phyloP scores from a whole-genome alignment of 2,113 vertebrate genomes.

The Gadus chalcogrammus region DNA sequence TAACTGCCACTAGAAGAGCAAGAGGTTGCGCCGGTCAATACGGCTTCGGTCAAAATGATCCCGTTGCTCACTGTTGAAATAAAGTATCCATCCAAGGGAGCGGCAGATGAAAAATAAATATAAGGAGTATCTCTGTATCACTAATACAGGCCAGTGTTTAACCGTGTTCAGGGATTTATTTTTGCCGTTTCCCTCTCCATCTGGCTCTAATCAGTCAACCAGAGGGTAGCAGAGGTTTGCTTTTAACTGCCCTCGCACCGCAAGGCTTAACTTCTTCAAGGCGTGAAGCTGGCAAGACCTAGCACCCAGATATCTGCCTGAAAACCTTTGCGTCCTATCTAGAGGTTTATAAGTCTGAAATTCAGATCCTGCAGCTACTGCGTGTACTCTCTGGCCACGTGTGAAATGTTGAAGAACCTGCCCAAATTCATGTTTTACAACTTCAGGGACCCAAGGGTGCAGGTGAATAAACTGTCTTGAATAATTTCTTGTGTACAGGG shows the following conservation, averaged over 20 bases:
- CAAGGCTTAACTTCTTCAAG: neutral
- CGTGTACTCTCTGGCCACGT: neutral
- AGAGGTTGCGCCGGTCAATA: conserved; percentile 12
- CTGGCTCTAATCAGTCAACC: too few relatives aligned
- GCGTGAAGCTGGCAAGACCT: neutral
- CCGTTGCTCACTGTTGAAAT: neutral
- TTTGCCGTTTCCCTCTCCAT: too few relatives aligned
- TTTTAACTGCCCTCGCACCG: neutral
- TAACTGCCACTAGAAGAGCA: conserved; percentile 27
- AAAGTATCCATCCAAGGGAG: too few relatives aligned
- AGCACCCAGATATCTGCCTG: neutral
- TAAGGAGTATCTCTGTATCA: too few relatives aligned
- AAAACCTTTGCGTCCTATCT: neutral
- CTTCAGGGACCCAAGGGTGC: neutral
- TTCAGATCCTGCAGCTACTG: neutral
- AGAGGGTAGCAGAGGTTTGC: too few relatives aligned
- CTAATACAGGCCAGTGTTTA: too few relatives aligned
- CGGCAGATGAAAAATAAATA: too few relatives aligned
- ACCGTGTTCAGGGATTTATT: too few relatives aligned
- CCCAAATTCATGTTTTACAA: neutral
- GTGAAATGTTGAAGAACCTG: neutral
- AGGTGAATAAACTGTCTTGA: conserved; percentile 55
- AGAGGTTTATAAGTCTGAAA: neutral
- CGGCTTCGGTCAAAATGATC: conserved; percentile 11
- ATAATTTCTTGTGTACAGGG: neutral